Conservation (phyloP, 2,888 invertebrate genomes). For the Sycophila texana region DNA sequence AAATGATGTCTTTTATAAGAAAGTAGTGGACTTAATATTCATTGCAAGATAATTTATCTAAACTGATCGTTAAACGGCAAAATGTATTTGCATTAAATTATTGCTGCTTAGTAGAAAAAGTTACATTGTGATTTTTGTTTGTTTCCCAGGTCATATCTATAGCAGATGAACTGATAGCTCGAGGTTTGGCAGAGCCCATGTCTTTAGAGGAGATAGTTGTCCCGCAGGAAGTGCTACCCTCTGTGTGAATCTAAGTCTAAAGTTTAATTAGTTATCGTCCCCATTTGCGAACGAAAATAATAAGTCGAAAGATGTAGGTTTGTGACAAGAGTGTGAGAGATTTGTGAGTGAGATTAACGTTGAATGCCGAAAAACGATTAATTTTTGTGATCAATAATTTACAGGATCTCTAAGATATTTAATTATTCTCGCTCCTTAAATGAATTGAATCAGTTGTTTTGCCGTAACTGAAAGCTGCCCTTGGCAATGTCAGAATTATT, state of each 20-base stretch:
- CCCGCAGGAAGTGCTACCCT: constrained; percentile 42
- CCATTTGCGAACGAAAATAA: constrained; percentile 38
- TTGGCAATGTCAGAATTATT: constrained; percentile 46
- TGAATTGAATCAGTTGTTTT: constrained; percentile 44
- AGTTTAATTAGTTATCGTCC: constrained; percentile 42
- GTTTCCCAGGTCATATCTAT: constrained; percentile 88
- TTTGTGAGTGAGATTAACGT: constrained; percentile 39
- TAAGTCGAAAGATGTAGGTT: constrained; percentile 30
- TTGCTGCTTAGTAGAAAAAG: not conserved
- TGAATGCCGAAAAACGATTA: constrained; percentile 44
- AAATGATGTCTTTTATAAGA: constrained; percentile 51
- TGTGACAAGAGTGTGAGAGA: constrained; percentile 42
- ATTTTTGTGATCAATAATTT: constrained; percentile 51
- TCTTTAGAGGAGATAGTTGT: constrained; percentile 66
- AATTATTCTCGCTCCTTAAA: constrained; percentile 34
- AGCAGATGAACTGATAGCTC: constrained; percentile 90
- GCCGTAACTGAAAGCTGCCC: constrained; percentile 31
- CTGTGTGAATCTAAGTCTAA: constrained; percentile 56
- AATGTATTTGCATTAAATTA: not conserved
- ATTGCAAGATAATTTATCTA: constrained; percentile 29
- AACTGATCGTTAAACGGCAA: constrained; percentile 28
- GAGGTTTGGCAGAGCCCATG: constrained; percentile 88
- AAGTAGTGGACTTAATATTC: constrained; percentile 54
- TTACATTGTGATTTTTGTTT: constrained; percentile 53
- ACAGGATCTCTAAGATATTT: constrained; percentile 29